Percentiles rank a stretch among this genome's conserved stretches.
phyloP scores from a whole-genome alignment of 1,140 invertebrate species.

The Phenacoccus solenopsis region DNA sequence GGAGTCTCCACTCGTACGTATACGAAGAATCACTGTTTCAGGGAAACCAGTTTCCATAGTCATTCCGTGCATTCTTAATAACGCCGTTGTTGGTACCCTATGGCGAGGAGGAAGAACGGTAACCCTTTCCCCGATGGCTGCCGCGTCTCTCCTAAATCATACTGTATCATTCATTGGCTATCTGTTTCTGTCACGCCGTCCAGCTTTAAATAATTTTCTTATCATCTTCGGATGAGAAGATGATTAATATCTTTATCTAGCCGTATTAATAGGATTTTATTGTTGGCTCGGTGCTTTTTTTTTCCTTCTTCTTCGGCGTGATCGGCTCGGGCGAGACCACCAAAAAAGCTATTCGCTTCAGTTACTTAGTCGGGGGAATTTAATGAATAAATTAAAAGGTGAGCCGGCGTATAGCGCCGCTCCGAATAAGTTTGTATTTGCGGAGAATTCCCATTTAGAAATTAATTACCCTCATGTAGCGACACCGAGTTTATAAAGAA shows the following conservation, averaged over 20 bases:
- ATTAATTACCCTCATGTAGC: constrained; percentile 1
- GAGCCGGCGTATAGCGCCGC: background rate
- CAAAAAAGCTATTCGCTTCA: background rate
- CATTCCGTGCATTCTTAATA: background rate
- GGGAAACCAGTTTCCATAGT: background rate
- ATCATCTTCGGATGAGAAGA: background rate
- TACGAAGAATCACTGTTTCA: background rate
- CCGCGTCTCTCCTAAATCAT: background rate
- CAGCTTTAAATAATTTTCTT: constrained; percentile 3
- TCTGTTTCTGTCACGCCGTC: background rate
- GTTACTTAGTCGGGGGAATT: background rate
- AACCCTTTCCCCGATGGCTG: background rate
- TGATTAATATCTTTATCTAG: background rate
- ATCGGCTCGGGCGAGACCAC: background rate
- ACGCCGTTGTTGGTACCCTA: no score
- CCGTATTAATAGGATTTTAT: background rate
- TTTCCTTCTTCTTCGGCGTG: background rate
- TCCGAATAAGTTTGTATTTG: background rate
- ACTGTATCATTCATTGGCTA: constrained; percentile 1
- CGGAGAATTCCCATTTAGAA: background rate
- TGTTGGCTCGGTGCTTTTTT: background rate
- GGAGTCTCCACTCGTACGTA: background rate
- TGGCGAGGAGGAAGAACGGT: no score
- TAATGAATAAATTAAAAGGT: background rate
- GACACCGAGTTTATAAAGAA: background rate